Base-by-base conservation (phyloP, 2,888 invertebrate species). In the Ectemnius cavifrons region DNA sequence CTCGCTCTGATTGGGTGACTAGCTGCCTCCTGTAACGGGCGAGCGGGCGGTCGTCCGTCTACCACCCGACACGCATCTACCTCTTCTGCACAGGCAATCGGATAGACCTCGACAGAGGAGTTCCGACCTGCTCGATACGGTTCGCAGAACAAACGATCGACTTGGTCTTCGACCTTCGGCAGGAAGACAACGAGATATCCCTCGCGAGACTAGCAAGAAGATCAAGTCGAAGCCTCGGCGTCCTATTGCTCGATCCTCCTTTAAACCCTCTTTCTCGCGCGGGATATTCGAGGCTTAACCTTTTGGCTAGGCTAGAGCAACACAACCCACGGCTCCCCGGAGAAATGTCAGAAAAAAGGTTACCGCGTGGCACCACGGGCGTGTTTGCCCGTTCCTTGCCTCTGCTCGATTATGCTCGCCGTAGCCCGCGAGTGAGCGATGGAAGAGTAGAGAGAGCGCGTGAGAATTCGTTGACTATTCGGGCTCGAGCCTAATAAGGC, bases 1-100 rank as follows among this genome's bases (percentile, higher is more conserved):
- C 89, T 84, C 90, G 90, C 89, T 91, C 90, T 91, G 90, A 91
- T 91, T 91, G 89, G 89, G 83, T 82, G 84, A 71, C 82, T 84
- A 80, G 67, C 78, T 82, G 82, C 72, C 82, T 79, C 73, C 70
- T 70, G 83, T 74, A 80, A 84, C 77, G 84, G 77, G 75, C 81
- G 82, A 85, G 80, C 81, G 37, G 37, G 37, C 37, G 78, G 49
- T 71, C 71, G 64, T 73, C 71, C 75, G 67, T 37, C 37, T 37
- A 78, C 71, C 23, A 67, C 45, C 74, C 79, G 77, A 79, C 80
- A 83, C 74, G 81, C 79, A 75, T 74, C 60, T 11, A 37, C 37
- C 37, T 11, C 37, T 37, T 37, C 37, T 37, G 23, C 37, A 37
- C 6, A 6, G 37, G 37, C 37, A 11, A 37, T 37, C 37, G 37